A percentile compares a stretch with the other conserved stretches of the same genome.
Conservation (phyloP, 2,113 vertebrate genomes). For the Rhombomys opimus region DNA sequence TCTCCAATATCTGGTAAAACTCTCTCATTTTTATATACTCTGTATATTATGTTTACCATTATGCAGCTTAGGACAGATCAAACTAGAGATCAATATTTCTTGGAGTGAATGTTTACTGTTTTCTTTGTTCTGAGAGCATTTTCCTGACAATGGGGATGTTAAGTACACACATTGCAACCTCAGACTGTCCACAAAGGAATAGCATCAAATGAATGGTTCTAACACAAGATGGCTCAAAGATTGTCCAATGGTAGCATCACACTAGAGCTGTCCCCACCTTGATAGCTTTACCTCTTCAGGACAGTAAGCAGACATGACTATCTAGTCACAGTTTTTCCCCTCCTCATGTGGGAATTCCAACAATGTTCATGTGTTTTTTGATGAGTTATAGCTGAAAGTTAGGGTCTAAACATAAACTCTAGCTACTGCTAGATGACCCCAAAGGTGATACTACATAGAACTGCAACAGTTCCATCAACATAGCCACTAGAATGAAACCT, state of each 20-base stretch:
- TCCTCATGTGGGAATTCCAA: background rate
- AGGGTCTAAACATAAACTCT: background rate
- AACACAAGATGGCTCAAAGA: slow-evolving; percentile 14
- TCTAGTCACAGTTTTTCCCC: background rate
- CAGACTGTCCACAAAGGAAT: background rate
- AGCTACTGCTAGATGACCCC: background rate
- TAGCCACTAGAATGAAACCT: background rate
- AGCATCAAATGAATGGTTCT: slow-evolving; percentile 22
- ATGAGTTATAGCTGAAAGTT: background rate
- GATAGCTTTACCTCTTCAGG: slow-evolving; percentile 40
- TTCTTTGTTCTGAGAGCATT: background rate
- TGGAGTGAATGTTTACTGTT: background rate
- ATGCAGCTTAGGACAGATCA: background rate
- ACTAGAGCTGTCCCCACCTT: slow-evolving; percentile 4
- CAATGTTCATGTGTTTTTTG: background rate
- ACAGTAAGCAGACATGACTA: slow-evolving; percentile 39
- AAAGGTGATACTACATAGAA: background rate
- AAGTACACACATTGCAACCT: slow-evolving; percentile 23
- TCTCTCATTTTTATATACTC: background rate
- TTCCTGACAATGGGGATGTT: background rate
- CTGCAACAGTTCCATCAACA: background rate
- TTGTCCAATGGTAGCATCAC: background rate
- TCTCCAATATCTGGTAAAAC: background rate
- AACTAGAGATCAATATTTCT: background rate
- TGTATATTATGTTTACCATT: background rate